Base-by-base conservation (phyloP, 2,113 vertebrate species). In the Saccopteryx bilineata region DNA sequence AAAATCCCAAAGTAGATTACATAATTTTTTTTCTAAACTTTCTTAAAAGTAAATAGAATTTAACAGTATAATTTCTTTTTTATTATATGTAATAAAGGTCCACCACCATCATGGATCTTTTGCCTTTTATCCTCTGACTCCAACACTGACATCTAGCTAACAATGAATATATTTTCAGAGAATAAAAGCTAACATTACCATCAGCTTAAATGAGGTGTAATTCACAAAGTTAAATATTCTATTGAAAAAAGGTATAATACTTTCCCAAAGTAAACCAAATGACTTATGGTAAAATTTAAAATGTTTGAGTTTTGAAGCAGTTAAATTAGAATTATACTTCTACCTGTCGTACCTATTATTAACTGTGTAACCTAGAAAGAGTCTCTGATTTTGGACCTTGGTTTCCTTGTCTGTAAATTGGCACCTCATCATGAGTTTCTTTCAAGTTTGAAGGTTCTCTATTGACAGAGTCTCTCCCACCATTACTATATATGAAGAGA, bases 21-120 rank as follows among this genome's bases (percentile, higher is more conserved):
- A 84, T 15, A 87, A 76, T 61, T 90, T 95, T 96, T 72, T 85
- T 74, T 46, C 82, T 87, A 65, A 26, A 61, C 2, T 56, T 75
- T 93, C 72, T 83, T 52, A 87, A 92, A 93, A 54, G 15, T 61
- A 52, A 89, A 89, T 75, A n/a, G 24, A 80, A 31, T n/a, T 58
- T 75, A 24, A 87, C 17, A 14, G 6, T 39, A 17, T 48, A 87
- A 46, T 92, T 84, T 5, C 46, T 82, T 90, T 91, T 76, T 90
- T 60, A 54, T 76, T 58, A 65, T 50, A 21, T 87, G 9, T 66
- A 52, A 56, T 78, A 56, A 56, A 56, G 9, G n/a, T 21, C 75
- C 50, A 48, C n/a, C 21, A 61, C 9, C 33, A 61, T 14, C 24
- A 63, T 26, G 9, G 28, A 84, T 68, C 56, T 56, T 93, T 90